phyloP scores from a whole-genome alignment of 2,888 invertebrate species.

The Desoria tigrina region DNA sequence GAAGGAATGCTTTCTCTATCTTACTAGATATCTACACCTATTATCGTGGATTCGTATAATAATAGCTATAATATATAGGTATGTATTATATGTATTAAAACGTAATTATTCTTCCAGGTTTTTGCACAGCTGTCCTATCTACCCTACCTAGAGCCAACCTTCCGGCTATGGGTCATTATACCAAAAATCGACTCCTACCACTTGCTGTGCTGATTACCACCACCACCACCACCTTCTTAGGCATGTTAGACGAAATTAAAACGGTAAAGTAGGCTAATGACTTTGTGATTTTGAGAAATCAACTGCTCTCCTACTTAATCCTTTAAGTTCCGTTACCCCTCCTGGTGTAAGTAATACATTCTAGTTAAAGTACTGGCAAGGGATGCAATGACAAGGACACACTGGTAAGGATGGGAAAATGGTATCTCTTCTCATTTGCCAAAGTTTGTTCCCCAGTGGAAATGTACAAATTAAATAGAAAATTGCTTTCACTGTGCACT shows the following conservation, averaged over 20 bases:
- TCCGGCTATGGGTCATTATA: conserved; percentile 11
- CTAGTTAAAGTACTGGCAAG: background rate
- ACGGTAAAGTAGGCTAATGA: conserved; percentile 15
- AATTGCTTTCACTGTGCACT: too few relatives aligned
- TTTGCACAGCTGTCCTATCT: too few relatives aligned
- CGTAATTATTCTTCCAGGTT: too few relatives aligned
- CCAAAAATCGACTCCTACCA: conserved; percentile 4
- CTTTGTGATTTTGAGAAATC: conserved; percentile 14
- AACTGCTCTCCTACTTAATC: conserved; percentile 13
- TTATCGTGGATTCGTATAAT: too few relatives aligned
- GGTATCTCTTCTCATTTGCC: conserved; percentile 13
- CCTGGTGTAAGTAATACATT: background rate
- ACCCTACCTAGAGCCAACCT: too few relatives aligned
- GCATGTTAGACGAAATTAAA: conserved; percentile 7
- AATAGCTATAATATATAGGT: too few relatives aligned
- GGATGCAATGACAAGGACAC: background rate
- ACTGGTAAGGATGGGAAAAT: background rate
- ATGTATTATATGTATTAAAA: too few relatives aligned
- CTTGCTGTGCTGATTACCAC: conserved; percentile 8
- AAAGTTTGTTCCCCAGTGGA: conserved; percentile 5
- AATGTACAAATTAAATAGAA: background rate
- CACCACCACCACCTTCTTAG: background rate
- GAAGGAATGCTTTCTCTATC: too few relatives aligned
- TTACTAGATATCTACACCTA: too few relatives aligned
- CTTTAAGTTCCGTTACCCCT: background rate